Evolutionary conservation across 2,797 vertebrate genomes (phyloP), one percentile per base, ranked within the genome.

Genomic region (Fistularia commersonii): DNA sequence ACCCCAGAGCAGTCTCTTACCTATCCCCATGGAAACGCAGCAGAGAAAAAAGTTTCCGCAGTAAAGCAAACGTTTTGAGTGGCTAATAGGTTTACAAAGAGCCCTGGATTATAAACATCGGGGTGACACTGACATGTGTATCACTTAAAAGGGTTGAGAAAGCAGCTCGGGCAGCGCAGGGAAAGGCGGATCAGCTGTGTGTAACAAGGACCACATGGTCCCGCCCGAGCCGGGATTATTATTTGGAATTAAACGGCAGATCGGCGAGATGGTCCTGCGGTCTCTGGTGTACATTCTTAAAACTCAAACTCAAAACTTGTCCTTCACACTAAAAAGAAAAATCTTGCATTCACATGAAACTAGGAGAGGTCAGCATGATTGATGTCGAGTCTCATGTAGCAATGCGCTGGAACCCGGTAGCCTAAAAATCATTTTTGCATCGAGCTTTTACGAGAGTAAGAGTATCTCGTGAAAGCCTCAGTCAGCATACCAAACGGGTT

Each of bases 141-240:
- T 75, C 23, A 59, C 77, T 80, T 82, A 82, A 84, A 48, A 72
- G 66, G 79, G 64, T 32, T 3, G 51, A 37, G 62, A 50, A 69
- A 75, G 81, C 61, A 55, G 54, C 64, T 76, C 64, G 12, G 34
- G 33, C 67, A 66, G 61, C 51, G 53, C 10, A 45, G 47, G 38
- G 51, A 60, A 49, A 57, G 59, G 57, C 53, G 47, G 43, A 66
- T 82, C 81, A 82, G 74, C 76, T 85, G 74, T 57, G 56, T 72
- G 59, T 67, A 77, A 87, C 72, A 66, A 53, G 51, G 64, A 77
- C 75, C 85, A 81, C 79, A 87, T 87, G 77, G 67, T 79, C 56
- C 48, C 61, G 62, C 64, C 83, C 67, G 45, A 79, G 60, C 59
- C 11, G 52, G 70, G 66, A 62, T 76, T 72, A 76, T 79, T 77